Percentiles rank a stretch among this genome's conserved stretches.
Conservation (phyloP, 1,140 invertebrate genomes). For the Ooceraea biroi region DNA sequence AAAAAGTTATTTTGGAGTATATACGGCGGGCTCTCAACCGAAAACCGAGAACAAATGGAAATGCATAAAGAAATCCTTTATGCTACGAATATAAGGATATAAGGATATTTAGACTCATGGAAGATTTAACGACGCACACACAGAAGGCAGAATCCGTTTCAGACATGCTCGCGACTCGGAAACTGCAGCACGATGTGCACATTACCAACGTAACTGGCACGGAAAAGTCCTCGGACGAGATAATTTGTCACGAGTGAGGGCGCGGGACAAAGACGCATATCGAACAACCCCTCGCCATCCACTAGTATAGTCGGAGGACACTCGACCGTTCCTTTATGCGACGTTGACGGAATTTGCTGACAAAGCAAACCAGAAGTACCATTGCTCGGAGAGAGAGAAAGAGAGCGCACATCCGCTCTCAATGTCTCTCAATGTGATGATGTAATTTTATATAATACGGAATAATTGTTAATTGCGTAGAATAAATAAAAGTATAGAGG, state of each 20-base stretch:
- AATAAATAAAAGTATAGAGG: neutral
- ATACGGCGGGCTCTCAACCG: too few species aligned
- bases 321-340: constrained; percentile 78
- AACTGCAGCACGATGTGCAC: constrained; percentile 17
- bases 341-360: constrained; percentile 71
- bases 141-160: constrained; percentile 2
- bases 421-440: neutral
- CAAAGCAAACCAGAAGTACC: constrained; percentile 63
- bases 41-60: too few species aligned
- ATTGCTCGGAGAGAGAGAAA: neutral
- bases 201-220: constrained; percentile 60
- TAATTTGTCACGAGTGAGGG: constrained; percentile 74
- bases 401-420: constrained; percentile 7
- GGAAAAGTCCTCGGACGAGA: constrained; percentile 60
- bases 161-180: neutral
- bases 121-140: constrained; percentile 48
- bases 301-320: constrained; percentile 71
- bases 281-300: constrained; percentile 74
- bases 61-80: constrained; percentile 8
- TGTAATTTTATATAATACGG: neutral
- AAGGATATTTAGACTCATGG: neutral
- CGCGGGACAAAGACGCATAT: constrained; percentile 72
- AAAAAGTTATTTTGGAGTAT: neutral
- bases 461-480: neutral
- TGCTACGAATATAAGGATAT: constrained; percentile 5